Percentiles rank a stretch among this genome's conserved stretches.
phyloP scores from a whole-genome alignment of 2,888 invertebrate species.

The Gandaritis pyraliata region DNA sequence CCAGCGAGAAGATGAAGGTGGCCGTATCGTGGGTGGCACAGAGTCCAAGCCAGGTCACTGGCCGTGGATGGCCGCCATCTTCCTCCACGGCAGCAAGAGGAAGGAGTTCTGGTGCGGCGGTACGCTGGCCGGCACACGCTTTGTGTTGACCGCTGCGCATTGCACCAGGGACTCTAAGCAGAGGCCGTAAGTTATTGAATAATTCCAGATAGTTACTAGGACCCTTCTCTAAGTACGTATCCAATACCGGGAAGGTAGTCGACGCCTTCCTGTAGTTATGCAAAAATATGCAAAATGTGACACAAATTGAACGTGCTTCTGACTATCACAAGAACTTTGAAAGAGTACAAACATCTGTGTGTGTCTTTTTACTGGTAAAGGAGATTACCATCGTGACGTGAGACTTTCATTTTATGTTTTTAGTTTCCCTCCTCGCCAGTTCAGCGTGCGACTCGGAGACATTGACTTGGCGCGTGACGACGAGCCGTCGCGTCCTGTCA shows the following conservation, averaged over 20 bases:
- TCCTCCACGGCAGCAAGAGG: conserved; percentile 92
- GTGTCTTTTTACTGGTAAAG: no score
- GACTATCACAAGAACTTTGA: no score
- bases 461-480: conserved; percentile 93
- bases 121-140: conserved; percentile 91
- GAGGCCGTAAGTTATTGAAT: conserved; percentile 89
- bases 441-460: conserved; percentile 95
- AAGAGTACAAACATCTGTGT: no score
- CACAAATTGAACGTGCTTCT: no score
- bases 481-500: conserved; percentile 93
- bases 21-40: conserved; percentile 96
- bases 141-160: conserved; percentile 96
- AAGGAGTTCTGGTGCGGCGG: conserved; percentile 98
- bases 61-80: conserved; percentile 99
- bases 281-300: no score
- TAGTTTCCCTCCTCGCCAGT: conserved; percentile 94
- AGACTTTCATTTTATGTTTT: neutral
- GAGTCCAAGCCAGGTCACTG: conserved; percentile 93
- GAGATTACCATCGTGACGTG: no score
- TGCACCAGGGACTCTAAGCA: conserved; percentile 96
- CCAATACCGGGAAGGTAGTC: neutral
- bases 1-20: conserved; percentile 91
- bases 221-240: neutral
- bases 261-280: neutral
- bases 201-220: no score